Conservation (phyloP, 2,113 vertebrate species). For the Pseudolaguvia tuberculata region DNA sequence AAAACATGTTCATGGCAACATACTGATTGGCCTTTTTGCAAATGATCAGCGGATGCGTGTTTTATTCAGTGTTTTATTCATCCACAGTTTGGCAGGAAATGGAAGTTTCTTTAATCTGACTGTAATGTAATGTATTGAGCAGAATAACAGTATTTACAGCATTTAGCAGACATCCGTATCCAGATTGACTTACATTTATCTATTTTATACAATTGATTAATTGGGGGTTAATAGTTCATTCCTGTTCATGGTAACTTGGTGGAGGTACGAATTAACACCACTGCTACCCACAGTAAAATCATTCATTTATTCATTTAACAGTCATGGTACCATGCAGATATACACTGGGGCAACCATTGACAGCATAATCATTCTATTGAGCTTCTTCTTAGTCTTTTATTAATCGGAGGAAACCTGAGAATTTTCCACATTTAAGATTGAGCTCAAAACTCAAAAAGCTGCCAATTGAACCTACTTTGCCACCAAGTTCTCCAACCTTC, state of each 20-base stretch:
- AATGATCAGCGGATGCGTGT: neutral
- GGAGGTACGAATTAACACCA: too few relatives aligned
- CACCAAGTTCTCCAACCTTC: too few relatives aligned
- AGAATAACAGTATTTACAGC: neutral
- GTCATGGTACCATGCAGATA: neutral
- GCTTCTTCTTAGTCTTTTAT: neutral
- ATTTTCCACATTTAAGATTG: neutral
- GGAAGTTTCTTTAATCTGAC: too few relatives aligned
- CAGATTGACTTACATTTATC: too few relatives aligned
- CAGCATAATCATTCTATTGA: neutral
- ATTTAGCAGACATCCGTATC: too few relatives aligned
- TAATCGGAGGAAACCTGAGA: neutral
- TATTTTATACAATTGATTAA: too few relatives aligned
- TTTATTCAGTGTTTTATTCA: neutral
- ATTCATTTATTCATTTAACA: too few relatives aligned
- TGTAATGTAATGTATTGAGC: neutral
- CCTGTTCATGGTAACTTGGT: too few relatives aligned
- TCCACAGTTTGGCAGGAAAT: neutral
- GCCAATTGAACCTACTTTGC: neutral
- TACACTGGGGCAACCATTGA: neutral
- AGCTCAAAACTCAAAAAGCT: neutral
- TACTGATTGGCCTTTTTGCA: neutral
- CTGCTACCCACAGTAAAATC: too few relatives aligned
- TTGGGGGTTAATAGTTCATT: too few relatives aligned
- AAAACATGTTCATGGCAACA: neutral